A percentile compares a stretch with the other conserved stretches of the same genome.
Conservation (phyloP, 1,140 invertebrate genomes). For the Cherax destructor region DNA sequence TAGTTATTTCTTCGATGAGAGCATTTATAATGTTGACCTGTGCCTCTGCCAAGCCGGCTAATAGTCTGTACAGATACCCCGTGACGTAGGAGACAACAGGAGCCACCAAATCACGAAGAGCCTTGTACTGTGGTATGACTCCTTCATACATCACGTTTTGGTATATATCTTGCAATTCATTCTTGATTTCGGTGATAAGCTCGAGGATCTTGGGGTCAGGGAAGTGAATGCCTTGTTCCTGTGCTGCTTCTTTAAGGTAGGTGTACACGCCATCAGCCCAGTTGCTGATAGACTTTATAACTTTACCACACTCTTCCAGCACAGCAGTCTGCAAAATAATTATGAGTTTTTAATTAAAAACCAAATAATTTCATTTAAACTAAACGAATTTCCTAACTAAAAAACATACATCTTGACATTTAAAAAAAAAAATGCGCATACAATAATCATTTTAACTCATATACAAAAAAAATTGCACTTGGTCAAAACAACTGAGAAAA, state of each 20-base stretch:
- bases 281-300: not conserved
- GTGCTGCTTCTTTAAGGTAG: not conserved
- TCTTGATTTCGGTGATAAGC: not conserved
- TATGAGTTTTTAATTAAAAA: not conserved
- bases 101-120: not conserved
- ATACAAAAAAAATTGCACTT: not conserved
- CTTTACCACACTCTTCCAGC: not conserved
- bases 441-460: not conserved
- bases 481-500: no score
- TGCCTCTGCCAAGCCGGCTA: not conserved
- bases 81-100: not conserved
- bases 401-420: not conserved
- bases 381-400: not conserved
- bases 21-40: not conserved
- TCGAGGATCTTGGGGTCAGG: not conserved
- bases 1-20: not conserved
- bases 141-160: not conserved
- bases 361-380: not conserved
- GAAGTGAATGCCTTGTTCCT: not conserved
- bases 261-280: not conserved
- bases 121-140: not conserved
- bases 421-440: not conserved
- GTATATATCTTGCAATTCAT: not conserved
- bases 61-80: not conserved
- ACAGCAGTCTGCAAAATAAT: not conserved